Conservation (phyloP, 2,113 vertebrate genomes). For the Anguilla rostrata region DNA sequence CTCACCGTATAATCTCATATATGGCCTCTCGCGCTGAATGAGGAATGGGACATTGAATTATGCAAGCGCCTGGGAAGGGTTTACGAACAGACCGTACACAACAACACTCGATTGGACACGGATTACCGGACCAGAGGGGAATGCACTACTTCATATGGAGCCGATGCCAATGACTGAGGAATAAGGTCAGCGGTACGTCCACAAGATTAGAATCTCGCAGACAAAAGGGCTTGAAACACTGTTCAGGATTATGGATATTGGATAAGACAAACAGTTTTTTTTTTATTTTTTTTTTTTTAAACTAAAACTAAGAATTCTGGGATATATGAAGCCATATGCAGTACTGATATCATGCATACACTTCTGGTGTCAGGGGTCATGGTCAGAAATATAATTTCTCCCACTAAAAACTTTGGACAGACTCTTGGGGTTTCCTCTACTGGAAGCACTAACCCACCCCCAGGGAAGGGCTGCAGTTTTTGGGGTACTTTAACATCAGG, state of each 20-base stretch:
- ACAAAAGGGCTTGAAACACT: background rate
- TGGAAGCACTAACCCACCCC: too few species aligned
- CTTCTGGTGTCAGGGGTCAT: too few species aligned
- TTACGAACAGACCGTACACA: slow-evolving; percentile 52
- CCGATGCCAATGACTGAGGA: background rate
- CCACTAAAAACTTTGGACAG: too few species aligned
- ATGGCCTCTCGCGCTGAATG: slow-evolving; percentile 53
- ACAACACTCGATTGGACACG: slow-evolving; percentile 53
- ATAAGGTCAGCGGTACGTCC: background rate
- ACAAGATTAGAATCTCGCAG: background rate
- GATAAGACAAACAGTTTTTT: background rate
- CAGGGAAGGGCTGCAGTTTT: too few species aligned
- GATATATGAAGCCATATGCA: too few species aligned
- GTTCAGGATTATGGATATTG: background rate
- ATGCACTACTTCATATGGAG: background rate
- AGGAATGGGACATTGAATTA: slow-evolving; percentile 26
- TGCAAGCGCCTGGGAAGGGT: slow-evolving; percentile 56
- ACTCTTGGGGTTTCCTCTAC: too few species aligned
- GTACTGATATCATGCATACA: too few species aligned
- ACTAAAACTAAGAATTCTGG: background rate
- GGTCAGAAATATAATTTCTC: too few species aligned
- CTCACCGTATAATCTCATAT: slow-evolving; percentile 38
- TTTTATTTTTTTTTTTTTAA: background rate
- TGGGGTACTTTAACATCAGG: too few species aligned
- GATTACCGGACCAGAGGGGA: slow-evolving; percentile 4